Conservation (phyloP, 1,140 invertebrate species). For the Gerris buenoi region DNA sequence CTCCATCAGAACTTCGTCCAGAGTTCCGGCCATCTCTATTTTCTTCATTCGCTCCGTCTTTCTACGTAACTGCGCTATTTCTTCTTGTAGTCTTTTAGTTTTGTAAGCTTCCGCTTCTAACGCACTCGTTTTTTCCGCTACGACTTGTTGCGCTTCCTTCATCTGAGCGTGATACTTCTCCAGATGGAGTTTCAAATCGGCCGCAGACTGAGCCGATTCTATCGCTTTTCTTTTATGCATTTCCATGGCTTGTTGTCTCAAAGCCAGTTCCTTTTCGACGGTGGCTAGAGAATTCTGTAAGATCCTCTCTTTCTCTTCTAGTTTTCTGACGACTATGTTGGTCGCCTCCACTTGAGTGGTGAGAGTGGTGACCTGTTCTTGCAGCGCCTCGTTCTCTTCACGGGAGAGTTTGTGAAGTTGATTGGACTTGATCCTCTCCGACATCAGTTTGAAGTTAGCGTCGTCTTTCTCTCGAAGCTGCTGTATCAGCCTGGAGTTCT, state of each 20-base stretch:
- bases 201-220: slow-evolving; percentile 86
- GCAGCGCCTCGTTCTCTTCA: slow-evolving; percentile 83
- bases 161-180: slow-evolving; percentile 91
- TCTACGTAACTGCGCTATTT: slow-evolving; percentile 75
- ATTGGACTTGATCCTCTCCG: slow-evolving; percentile 92
- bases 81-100: slow-evolving; percentile 88
- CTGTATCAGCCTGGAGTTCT: slow-evolving; percentile 89
- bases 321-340: slow-evolving; percentile 80
- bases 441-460: slow-evolving; percentile 98
- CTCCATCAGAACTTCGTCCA: slow-evolving; percentile 94
- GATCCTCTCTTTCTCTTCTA: slow-evolving; percentile 93
- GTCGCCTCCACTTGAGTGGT: slow-evolving; percentile 87
- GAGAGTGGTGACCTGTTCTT: slow-evolving; percentile 73
- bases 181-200: slow-evolving; percentile 91
- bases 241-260: slow-evolving; percentile 88
- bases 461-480: slow-evolving; percentile 96
- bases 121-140: slow-evolving; percentile 89
- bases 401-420: slow-evolving; percentile 84
- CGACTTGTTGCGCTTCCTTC: slow-evolving; percentile 91
- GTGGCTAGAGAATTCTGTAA: slow-evolving; percentile 82
- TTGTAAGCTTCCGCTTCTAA: slow-evolving; percentile 93
- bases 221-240: slow-evolving; percentile 95
- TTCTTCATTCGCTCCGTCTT: slow-evolving; percentile 95
- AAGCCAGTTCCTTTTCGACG: slow-evolving; percentile 82
- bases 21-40: slow-evolving; percentile 87